Evolutionary conservation across 2,113 vertebrate species (phyloP), one percentile per base, ranked within the genome.

Genomic region (Lontra canadensis): DNA sequence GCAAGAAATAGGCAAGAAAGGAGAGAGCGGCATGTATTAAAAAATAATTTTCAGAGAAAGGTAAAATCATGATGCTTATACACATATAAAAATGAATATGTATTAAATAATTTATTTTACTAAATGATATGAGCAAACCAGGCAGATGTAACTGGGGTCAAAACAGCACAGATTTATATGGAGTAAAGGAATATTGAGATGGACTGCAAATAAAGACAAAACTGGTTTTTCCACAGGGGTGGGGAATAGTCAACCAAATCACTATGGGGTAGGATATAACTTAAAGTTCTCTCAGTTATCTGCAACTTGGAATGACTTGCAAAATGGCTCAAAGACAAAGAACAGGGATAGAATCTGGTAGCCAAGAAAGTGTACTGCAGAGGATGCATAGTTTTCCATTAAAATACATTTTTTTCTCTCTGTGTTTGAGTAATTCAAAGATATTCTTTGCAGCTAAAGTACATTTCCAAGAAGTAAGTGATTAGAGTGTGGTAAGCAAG

Each of bases 181-280:
- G 25, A 89, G 34, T 67, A 81, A 92, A 83, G 57, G 39, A 94
- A 88, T 81, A 67, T 61, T 94, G 47, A 83, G 39, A 82, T 76
- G 6, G 67, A 73, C 39, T 69, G 42, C 21, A 73, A 86, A 36
- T 90, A 44, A 65, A 73, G 12, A 59, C 25, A 85, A 88, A 92
- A 82, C 2, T 42, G 15, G 15, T 39, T 63, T 81, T 82, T 59
- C 39, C 42, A 4, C 25, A 76, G 59, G 25, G 14, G 2, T 93
- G 26, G 61, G 34, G 7, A 63, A 14, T 14, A 65, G 78, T 88
- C 57, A 89, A 47, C 25, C 78, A 76, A 82, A 89, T 89, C n/a
- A 39, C 14, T 63, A 15, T 10, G 36, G 23, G 15, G 8, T 36
- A 83, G 47, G 20, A 52, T 6, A 83, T 39, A 92, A 88, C 7